Percentiles rank a stretch among this genome's conserved stretches.
These are phyloP conservation scores for Lepidonotus clava DNA, from an alignment of 2,888 invertebrate species.

Conservation along the genomic window DNA sequence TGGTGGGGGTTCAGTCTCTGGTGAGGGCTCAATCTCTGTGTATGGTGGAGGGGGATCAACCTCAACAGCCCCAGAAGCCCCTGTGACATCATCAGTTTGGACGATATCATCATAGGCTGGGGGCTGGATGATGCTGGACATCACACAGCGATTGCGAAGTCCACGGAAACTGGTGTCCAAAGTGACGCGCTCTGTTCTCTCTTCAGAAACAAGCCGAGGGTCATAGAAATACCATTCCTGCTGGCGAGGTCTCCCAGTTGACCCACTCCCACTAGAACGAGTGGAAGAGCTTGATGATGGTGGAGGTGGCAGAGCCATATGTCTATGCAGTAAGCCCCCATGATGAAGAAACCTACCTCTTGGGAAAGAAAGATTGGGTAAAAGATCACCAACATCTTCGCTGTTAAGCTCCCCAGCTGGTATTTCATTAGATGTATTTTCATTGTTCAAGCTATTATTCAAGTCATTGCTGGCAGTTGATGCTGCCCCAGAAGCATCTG, in stretches of 20 bases:
- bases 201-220: constrained; percentile 21
- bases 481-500: background rate
- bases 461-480: background rate
- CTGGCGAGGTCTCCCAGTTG: background rate
- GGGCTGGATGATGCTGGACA: constrained; percentile 38
- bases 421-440: background rate
- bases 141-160: constrained; percentile 13
- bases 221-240: constrained; percentile 50
- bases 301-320: constrained; percentile 16
- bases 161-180: constrained; percentile 41
- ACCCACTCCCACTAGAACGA: constrained; percentile 9
- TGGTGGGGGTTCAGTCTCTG: constrained; percentile 11
- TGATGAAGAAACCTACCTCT: background rate
- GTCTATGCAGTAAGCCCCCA: background rate
- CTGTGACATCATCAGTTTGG: background rate
- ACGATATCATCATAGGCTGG: constrained; percentile 38
- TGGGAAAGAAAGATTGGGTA: background rate
- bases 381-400: background rate
- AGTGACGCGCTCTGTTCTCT: constrained; percentile 15
- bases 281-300: constrained; percentile 43
- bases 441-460: constrained; percentile 30
- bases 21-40: background rate
- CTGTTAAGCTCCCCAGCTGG: background rate
- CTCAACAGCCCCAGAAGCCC: background rate
- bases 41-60: constrained; percentile 32